A percentile compares a stretch with the other conserved stretches of the same genome.
Conservation (phyloP, 1,140 invertebrate species). For the Philopotamus ludificatus region DNA sequence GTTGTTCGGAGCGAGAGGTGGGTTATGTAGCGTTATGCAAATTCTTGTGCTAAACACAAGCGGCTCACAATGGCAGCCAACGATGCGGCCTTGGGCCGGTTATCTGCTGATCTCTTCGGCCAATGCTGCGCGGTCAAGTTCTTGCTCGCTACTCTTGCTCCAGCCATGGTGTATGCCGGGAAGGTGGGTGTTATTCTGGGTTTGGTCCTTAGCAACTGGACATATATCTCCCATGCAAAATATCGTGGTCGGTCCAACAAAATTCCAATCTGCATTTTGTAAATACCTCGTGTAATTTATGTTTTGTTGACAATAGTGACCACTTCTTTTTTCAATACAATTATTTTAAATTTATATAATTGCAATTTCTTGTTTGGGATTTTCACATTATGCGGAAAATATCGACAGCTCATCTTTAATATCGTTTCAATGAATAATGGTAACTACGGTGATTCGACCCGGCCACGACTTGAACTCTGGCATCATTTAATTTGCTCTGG, state of each 20-base stretch:
- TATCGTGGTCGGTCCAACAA: background rate
- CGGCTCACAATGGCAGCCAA: slow-evolving; percentile 12
- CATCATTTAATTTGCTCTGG: background rate
- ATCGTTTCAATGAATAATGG: too few relatives aligned
- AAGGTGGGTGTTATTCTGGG: background rate
- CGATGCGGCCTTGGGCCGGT: slow-evolving; percentile 17
- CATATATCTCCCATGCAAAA: background rate
- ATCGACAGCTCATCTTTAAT: too few relatives aligned
- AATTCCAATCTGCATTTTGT: background rate
- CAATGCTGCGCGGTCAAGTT: background rate
- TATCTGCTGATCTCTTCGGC: slow-evolving; percentile 10
- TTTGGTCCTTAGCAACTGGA: background rate
- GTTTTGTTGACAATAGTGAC: background rate
- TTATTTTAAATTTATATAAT: too few relatives aligned
- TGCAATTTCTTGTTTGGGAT: too few relatives aligned
- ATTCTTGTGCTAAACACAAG: background rate
- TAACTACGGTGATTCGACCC: too few relatives aligned
- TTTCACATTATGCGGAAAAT: too few relatives aligned
- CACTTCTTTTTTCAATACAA: too few relatives aligned
- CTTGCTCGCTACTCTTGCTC: background rate
- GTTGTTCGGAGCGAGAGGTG: too few relatives aligned
- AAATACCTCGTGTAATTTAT: background rate
- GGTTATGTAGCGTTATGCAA: background rate
- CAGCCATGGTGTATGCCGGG: background rate
- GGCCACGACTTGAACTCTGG: background rate